phyloP scores from a whole-genome alignment of 2,797 vertebrate species.

The Tragopan temminckii region DNA sequence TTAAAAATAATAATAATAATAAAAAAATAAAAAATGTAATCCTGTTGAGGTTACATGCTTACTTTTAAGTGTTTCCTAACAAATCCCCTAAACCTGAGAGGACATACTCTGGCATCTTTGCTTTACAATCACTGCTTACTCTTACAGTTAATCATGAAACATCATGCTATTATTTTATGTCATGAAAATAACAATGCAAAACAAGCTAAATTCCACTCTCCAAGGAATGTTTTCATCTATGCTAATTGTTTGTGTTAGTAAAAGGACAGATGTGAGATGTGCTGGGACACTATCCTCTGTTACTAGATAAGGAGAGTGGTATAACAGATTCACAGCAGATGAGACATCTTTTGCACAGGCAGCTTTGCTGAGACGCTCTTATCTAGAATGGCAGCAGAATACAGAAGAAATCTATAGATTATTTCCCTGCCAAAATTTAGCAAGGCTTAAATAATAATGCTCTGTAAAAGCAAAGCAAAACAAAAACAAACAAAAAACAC shows the following conservation, averaged over 20 bases:
- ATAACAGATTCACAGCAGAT: neutral
- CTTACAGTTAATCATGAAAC: too few relatives aligned
- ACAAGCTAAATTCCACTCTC: neutral
- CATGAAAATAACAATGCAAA: neutral
- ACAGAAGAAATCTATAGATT: neutral
- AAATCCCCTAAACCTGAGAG: neutral
- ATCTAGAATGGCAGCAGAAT: neutral
- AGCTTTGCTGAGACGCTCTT: neutral
- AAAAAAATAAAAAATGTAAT: neutral
- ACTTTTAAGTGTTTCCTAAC: neutral
- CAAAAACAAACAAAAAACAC: too few relatives aligned
- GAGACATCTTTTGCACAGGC: neutral
- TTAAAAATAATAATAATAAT: too few relatives aligned
- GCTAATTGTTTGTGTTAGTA: neutral
- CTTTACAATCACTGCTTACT: neutral
- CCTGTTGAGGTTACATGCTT: rapidly evolving
- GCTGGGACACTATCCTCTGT: neutral
- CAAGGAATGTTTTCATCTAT: neutral
- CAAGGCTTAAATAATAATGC: neutral
- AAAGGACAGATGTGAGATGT: neutral
- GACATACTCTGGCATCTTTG: neutral
- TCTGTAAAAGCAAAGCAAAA: neutral
- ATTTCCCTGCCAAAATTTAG: neutral
- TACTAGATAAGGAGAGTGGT: neutral
- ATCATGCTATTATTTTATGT: neutral